Conservation (phyloP, 2,888 invertebrate species). For the Apodemia mormo region DNA sequence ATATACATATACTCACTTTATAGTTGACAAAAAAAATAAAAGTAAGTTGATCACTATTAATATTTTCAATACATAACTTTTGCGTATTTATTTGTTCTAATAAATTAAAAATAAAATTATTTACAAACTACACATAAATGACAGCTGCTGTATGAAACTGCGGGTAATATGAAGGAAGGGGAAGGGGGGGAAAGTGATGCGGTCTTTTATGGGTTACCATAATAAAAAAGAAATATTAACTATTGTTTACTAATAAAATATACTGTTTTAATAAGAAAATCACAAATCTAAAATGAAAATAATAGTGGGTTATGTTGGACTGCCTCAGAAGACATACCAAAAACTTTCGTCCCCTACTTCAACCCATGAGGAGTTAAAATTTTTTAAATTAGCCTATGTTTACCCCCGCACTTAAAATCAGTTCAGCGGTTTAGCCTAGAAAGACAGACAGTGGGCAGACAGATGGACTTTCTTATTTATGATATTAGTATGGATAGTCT, state of each 20-base stretch:
- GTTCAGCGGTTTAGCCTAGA: no score
- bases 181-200: background rate
- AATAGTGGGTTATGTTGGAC: no score
- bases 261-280: no score
- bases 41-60: background rate
- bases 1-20: background rate
- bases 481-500: no score
- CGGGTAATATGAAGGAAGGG: background rate
- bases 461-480: no score
- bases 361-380: background rate
- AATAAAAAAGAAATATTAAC: background rate
- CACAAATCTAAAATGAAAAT: no score
- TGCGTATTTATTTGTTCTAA: constrained; percentile 9
- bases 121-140: constrained; percentile 9
- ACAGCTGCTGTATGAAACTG: background rate
- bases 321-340: no score
- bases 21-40: background rate
- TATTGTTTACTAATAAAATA: background rate
- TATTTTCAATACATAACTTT: constrained; percentile 19
- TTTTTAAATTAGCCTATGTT: background rate
- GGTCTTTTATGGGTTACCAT: background rate
- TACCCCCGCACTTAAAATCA: no score
- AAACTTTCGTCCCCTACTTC: no score
- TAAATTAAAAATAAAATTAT: constrained; percentile 14
- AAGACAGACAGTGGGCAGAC: no score